Evolutionary conservation across 2,113 vertebrate genomes (phyloP).

Genomic region (Antigone vipio): DNA sequence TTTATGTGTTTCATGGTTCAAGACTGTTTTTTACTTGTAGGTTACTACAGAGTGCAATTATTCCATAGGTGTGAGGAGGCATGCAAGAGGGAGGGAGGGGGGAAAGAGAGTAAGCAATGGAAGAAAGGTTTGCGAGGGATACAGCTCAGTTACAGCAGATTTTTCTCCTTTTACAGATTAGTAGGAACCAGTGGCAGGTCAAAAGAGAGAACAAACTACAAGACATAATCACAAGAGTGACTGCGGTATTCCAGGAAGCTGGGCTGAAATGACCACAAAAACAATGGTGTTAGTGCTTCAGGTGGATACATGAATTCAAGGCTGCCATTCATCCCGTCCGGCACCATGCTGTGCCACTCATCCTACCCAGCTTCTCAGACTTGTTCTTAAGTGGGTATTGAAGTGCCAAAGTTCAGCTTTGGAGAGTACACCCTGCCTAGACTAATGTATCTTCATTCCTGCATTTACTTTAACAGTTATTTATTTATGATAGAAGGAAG

Average conservation of each 20-base stretch:
- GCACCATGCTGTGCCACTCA: neutral
- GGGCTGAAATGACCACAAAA: neutral
- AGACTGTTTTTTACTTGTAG: neutral
- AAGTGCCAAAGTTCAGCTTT: neutral
- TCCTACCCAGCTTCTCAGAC: neutral
- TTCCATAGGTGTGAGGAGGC: neutral
- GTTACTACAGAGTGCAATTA: neutral
- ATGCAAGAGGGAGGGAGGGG: neutral
- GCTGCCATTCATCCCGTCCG: neutral
- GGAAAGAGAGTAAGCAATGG: neutral
- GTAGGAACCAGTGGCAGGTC: neutral
- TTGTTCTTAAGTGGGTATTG: accelerated
- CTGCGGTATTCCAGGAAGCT: neutral
- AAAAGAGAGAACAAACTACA: neutral
- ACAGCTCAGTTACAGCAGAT: neutral
- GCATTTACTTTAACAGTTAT: neutral
- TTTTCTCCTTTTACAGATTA: neutral
- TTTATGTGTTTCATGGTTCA: neutral
- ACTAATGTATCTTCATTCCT: neutral
- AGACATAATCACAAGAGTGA: neutral
- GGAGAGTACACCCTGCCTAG: neutral
- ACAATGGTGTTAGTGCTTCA: neutral
- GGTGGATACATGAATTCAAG: neutral
- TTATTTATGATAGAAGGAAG: neutral
- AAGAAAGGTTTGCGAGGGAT: neutral